Percentiles rank a stretch among this genome's conserved stretches.
Evolutionary conservation across 2,113 vertebrate species (phyloP).

Genomic region (Xyliphius kryptos): DNA sequence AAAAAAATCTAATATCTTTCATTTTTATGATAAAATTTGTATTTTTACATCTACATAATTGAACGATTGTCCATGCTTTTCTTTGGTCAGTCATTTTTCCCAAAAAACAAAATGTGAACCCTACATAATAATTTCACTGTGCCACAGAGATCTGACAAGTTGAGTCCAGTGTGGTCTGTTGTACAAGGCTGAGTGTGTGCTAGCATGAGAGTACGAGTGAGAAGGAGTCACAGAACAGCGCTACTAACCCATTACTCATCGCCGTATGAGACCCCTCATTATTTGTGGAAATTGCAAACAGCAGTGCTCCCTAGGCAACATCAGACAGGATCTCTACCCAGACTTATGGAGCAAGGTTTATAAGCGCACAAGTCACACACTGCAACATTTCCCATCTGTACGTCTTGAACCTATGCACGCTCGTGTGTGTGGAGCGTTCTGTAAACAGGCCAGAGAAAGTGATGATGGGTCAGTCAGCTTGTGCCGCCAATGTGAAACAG

Average conservation of each 20-base stretch:
- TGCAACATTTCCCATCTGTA: not conserved
- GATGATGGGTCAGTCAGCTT: conserved; percentile 2
- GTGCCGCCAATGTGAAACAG: conserved; percentile 20
- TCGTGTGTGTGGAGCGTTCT: conserved; percentile 10
- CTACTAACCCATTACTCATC: conserved; percentile 32
- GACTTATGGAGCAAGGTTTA: conserved; percentile 6
- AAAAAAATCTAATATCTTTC: too few relatives aligned
- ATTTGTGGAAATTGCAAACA: conserved; percentile 37
- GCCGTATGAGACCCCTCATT: conserved; percentile 31
- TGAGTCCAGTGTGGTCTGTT: conserved; percentile 6
- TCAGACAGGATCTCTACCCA: conserved; percentile 1
- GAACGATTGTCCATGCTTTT: not conserved
- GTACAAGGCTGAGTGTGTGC: conserved; percentile 16
- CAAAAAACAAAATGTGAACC: not conserved
- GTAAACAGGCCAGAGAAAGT: conserved; percentile 25
- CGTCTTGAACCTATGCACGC: conserved; percentile 1
- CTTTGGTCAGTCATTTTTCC: not conserved
- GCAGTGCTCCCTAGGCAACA: conserved; percentile 27
- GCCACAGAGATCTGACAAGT: conserved; percentile 5
- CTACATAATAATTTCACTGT: too few relatives aligned
- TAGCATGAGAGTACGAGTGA: conserved; percentile 23
- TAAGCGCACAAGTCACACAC: conserved; percentile 1
- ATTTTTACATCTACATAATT: not conserved
- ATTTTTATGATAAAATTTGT: too few relatives aligned
- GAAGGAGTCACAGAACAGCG: conserved; percentile 23